These are phyloP conservation scores for Cotesia typhae DNA, from an alignment of 1,140 invertebrate species.

Conservation along the genomic window DNA sequence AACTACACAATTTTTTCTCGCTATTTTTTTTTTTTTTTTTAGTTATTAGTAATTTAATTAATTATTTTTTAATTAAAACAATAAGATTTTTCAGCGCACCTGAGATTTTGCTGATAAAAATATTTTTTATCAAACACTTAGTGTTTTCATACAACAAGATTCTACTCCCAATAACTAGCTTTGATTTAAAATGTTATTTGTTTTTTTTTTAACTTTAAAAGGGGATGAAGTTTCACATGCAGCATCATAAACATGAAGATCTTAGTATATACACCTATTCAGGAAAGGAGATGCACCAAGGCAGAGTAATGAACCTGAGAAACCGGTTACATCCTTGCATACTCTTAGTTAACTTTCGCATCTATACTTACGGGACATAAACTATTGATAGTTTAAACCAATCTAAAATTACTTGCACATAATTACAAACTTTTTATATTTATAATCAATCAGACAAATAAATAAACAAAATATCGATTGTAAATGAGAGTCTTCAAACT, in stretches of 20 bases:
- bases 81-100: too few relatives aligned
- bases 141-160: too few relatives aligned
- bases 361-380: conserved; percentile 31
- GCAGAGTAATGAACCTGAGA: conserved; percentile 65
- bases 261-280: conserved; percentile 54
- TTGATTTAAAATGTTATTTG: not conserved
- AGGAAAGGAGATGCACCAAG: conserved; percentile 62
- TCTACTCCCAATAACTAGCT: not conserved
- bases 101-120: too few relatives aligned
- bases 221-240: conserved; percentile 51
- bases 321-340: conserved; percentile 61
- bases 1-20: too few relatives aligned
- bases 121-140: too few relatives aligned
- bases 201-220: conserved; percentile 39
- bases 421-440: not conserved
- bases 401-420: not conserved
- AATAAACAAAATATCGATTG: not conserved
- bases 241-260: not conserved
- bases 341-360: conserved; percentile 30
- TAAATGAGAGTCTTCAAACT: too few relatives aligned
- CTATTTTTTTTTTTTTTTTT: too few relatives aligned
- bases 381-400: conserved; percentile 6
- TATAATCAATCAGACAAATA: not conserved
- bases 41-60: too few relatives aligned
- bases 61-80: too few relatives aligned